Evolutionary conservation across 2,113 vertebrate species (phyloP).

Genomic region (Cephalopterus ornatus): DNA sequence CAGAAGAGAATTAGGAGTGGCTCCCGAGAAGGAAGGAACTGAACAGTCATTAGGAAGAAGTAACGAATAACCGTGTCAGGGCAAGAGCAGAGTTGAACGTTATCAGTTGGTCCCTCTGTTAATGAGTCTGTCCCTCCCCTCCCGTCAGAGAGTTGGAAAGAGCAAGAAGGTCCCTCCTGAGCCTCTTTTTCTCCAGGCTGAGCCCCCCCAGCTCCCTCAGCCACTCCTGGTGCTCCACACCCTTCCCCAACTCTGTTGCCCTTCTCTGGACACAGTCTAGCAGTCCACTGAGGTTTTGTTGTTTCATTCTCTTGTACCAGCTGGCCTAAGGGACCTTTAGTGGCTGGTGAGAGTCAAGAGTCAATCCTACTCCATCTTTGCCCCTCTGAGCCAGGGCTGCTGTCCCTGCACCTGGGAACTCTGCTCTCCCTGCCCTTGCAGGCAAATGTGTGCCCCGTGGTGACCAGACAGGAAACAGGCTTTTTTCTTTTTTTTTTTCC

Average conservation of each 20-base stretch:
- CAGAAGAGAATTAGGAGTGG: constrained; percentile 41
- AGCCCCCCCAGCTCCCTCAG: background rate
- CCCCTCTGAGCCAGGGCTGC: background rate
- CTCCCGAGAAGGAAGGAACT: constrained; percentile 48
- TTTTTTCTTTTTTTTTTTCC: background rate
- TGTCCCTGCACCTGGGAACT: background rate
- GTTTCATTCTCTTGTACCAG: background rate
- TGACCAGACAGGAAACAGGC: background rate
- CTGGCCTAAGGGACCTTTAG: background rate
- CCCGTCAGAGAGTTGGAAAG: background rate
- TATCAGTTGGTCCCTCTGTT: background rate
- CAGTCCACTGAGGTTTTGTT: background rate
- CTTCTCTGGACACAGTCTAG: background rate
- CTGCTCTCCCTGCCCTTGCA: background rate
- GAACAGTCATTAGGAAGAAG: constrained; percentile 22
- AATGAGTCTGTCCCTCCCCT: rapidly evolving
- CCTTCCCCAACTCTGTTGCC: background rate
- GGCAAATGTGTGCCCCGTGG: background rate
- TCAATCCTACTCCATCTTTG: background rate
- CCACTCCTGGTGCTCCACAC: background rate
- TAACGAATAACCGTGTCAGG: constrained; percentile 30
- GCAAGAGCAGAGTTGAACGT: background rate
- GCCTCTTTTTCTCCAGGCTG: background rate
- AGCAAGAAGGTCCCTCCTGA: too few relatives aligned
- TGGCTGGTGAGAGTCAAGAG: background rate